Evolutionary conservation across 2,888 invertebrate species (phyloP).

Genomic region (Slavum lentiscoides): DNA sequence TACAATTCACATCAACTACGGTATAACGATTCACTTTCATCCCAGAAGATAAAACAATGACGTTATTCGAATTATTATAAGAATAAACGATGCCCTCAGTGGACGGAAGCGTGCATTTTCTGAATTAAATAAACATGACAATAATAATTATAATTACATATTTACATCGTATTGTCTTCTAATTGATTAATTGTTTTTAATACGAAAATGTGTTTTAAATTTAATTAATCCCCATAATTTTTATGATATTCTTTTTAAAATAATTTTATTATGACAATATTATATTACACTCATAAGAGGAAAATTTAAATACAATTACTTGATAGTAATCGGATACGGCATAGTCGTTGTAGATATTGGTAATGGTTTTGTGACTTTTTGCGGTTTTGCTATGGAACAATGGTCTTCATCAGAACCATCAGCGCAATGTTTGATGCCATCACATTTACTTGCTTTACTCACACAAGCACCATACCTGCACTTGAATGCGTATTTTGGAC

Average conservation of each 20-base stretch:
- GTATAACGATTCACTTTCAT: background rate
- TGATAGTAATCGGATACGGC: background rate
- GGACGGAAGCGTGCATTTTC: slow-evolving; percentile 4
- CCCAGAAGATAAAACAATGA: background rate
- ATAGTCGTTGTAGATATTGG: background rate
- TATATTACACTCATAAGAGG: too few relatives aligned
- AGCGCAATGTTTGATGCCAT: slow-evolving; percentile 36
- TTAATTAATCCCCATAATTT: too few relatives aligned
- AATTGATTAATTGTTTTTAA: background rate
- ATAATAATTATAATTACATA: background rate
- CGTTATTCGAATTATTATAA: background rate
- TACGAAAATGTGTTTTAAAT: too few relatives aligned
- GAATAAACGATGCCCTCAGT: background rate
- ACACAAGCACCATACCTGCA: slow-evolving; percentile 53
- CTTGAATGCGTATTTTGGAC: slow-evolving; percentile 25
- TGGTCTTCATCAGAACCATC: slow-evolving; percentile 52
- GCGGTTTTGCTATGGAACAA: background rate
- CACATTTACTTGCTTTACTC: slow-evolving; percentile 17
- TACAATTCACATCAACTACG: slow-evolving; percentile 9
- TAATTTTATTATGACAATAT: background rate
- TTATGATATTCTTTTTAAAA: too few relatives aligned
- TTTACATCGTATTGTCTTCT: too few relatives aligned
- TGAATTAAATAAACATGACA: slow-evolving; percentile 3
- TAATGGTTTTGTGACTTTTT: background rate
- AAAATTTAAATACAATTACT: background rate